Percentiles rank a stretch among this genome's conserved stretches.
These are phyloP conservation scores for Lochmaea crataegi DNA, from an alignment of 2,888 invertebrate species.

Conservation along the genomic window DNA sequence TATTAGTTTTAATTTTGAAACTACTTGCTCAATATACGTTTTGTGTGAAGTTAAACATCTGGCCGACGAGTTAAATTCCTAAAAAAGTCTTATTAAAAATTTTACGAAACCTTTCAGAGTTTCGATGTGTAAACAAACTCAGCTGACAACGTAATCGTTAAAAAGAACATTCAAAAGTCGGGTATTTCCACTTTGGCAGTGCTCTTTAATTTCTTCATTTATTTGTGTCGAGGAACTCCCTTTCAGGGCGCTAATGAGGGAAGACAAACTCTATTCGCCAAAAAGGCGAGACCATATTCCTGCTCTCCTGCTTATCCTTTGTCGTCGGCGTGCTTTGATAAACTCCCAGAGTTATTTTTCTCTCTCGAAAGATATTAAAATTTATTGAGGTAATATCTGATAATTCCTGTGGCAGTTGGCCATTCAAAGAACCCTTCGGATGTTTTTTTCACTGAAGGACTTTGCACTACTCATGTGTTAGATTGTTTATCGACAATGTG, in stretches of 20 bases:
- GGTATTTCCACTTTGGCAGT: conserved; percentile 29
- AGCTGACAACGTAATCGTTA: conserved; percentile 32
- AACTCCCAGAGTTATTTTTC: conserved; percentile 31
- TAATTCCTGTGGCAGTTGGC: conserved; percentile 35
- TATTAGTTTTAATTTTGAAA: background rate
- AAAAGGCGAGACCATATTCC: conserved; percentile 28
- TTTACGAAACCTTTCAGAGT: conserved; percentile 15
- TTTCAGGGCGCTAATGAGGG: conserved; percentile 33
- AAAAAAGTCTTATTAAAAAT: conserved; percentile 34
- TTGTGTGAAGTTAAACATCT: background rate
- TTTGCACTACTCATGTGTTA: conserved; percentile 13
- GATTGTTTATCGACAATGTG: conserved; percentile 13
- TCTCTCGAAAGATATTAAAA: conserved; percentile 34
- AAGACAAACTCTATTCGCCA: conserved; percentile 33
- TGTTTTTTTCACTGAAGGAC: conserved; percentile 19
- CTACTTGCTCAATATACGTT: conserved; percentile 1
- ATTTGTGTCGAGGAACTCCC: conserved; percentile 29
- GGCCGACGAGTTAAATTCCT: conserved; percentile 9
- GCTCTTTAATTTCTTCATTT: conserved; percentile 39
- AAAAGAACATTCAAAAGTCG: conserved; percentile 32
- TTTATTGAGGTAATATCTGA: conserved; percentile 38
- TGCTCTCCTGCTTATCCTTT: conserved; percentile 35
- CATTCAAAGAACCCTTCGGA: conserved; percentile 29
- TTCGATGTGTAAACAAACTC: conserved; percentile 33
- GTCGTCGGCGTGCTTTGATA: conserved; percentile 31